Percentiles rank a stretch among this genome's conserved stretches.
Conservation (phyloP, 2,797 vertebrate species). For the Syndactyla subalaris region DNA sequence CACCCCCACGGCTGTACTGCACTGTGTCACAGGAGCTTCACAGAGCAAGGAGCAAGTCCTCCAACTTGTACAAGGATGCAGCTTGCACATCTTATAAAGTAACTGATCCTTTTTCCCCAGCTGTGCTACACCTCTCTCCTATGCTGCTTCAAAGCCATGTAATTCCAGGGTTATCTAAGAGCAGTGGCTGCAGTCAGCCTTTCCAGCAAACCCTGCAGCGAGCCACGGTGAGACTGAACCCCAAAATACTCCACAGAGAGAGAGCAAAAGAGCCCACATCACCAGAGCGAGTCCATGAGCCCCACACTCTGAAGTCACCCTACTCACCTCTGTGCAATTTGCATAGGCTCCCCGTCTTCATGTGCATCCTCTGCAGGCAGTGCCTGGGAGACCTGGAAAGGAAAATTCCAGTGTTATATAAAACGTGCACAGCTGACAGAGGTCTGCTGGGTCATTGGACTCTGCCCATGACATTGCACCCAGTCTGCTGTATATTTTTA, state of each 20-base stretch:
- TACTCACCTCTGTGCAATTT: conserved; percentile 75
- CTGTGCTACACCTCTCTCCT: neutral
- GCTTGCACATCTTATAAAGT: neutral
- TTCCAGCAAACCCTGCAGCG: neutral
- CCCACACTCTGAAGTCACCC: neutral
- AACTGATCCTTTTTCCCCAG: neutral
- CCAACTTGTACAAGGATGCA: neutral
- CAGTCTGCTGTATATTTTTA: neutral
- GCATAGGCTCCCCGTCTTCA: conserved; percentile 69
- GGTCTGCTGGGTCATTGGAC: neutral
- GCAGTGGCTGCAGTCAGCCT: neutral
- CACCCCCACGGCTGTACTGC: neutral
- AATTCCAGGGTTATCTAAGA: neutral
- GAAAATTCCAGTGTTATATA: conserved; percentile 16
- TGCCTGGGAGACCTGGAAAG: conserved; percentile 71
- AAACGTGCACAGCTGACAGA: rapidly evolving
- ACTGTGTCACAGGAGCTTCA: neutral
- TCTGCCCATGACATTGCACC: neutral
- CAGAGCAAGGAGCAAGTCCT: conserved; percentile 9
- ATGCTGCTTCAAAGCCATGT: neutral
- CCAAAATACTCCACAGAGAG: neutral
- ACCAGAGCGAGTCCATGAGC: rapidly evolving
- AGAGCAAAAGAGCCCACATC: neutral
- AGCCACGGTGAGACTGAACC: neutral
- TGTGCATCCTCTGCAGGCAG: conserved; percentile 61